Base-by-base conservation (phyloP, 2,888 invertebrate species). In the Gandaritis pyraliata region DNA sequence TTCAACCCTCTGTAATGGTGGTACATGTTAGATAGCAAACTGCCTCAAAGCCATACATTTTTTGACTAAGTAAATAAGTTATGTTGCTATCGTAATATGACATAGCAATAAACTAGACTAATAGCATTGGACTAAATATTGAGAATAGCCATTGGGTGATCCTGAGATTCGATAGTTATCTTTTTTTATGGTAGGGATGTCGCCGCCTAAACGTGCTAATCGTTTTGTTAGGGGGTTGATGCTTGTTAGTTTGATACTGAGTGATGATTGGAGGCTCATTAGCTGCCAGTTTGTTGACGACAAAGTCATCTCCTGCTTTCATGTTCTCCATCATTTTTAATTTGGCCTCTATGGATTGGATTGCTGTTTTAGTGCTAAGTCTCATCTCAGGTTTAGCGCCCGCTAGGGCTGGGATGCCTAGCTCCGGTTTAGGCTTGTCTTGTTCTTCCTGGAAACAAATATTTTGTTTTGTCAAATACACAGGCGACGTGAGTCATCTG, bases 311-410 rank as follows among this genome's bases (percentile, higher is more conserved):
- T 48, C 94, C 93, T 0, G 94, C 93, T 71, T 94, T 93, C 80
- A 94, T 93, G 66, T 93, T 94, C 72, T 96, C 96, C 94, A 97
- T 95, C 82, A 95, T 89, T 77, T 96, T 96, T 0, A 98, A 87
- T 84, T 98, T 97, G 0, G 96, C 96, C 82, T 97, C 97, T 63
- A 98, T 97, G 0, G 97, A 97, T 78, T 96, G 96, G 70, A 98
- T 97, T 58, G 97, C 96, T 8, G 95, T 95, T 77, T 95, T 94
- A 74, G 95, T 95, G 80, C 97, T 97, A 2, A 95, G 86, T 85
- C 95, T 95, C 1, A 91, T 75, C 76, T 95, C 92, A 2, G 90
- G 93, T 47, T 93, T 93, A 0, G 93, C 93, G 53, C 96, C 95
- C 0, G 96, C 95, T 65, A 97, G 80, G 0, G 95, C 97, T 23